Percentiles rank a stretch among this genome's conserved stretches.
Evolutionary conservation across 2,888 invertebrate genomes (phyloP).

Genomic region (Lithophane ornitopus): DNA sequence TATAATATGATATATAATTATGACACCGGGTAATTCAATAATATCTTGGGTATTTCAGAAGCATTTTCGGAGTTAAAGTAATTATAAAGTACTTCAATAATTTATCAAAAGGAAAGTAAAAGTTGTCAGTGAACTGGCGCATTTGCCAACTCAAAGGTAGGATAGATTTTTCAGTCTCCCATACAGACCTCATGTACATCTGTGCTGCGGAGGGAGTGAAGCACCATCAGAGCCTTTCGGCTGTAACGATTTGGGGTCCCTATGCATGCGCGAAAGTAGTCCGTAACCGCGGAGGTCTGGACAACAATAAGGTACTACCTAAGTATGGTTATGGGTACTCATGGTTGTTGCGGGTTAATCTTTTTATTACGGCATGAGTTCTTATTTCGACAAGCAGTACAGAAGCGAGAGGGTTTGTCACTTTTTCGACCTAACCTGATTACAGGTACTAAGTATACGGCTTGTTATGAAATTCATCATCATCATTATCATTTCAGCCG

Average conservation of each 20-base stretch:
- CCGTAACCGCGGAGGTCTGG: not conserved
- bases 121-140: not conserved
- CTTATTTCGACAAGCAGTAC: not conserved
- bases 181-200: too few species aligned
- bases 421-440: too few species aligned
- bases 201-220: too few species aligned
- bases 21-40: conserved; percentile 3
- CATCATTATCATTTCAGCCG: too few species aligned
- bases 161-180: too few species aligned
- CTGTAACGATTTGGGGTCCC: not conserved
- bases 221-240: too few species aligned
- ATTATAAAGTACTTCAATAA: not conserved
- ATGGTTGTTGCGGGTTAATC: too few species aligned
- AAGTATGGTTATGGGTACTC: too few species aligned
- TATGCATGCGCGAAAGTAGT: not conserved
- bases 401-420: not conserved
- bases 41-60: conserved; percentile 11
- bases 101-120: not conserved
- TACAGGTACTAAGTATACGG: not conserved
- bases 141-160: too few species aligned
- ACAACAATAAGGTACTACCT: not conserved
- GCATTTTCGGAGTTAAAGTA: not conserved
- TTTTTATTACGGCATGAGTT: not conserved
- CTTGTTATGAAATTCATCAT: not conserved
- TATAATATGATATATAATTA: conserved; percentile 9